Evolutionary conservation across 2,797 vertebrate species (phyloP).

Genomic region (Apodemus agrarius): DNA sequence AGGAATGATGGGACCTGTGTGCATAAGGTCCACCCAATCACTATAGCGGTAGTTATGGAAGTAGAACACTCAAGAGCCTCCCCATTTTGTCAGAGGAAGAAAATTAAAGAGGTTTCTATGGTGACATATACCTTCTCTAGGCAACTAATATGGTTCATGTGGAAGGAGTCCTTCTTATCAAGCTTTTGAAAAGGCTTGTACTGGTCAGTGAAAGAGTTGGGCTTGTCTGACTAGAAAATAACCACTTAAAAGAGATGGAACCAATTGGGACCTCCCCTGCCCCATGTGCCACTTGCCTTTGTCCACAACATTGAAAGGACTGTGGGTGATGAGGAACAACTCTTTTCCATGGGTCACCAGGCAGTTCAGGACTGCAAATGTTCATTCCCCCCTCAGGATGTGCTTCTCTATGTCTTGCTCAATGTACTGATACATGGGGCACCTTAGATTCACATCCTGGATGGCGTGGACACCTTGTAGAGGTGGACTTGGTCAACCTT

Average conservation of each 20-base stretch:
- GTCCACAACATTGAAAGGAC: constrained; percentile 86
- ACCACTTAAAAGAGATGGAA: constrained; percentile 89
- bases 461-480: constrained; percentile 89
- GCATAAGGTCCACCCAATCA: constrained; percentile 83
- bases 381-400: constrained; percentile 88
- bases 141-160: constrained; percentile 89
- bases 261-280: constrained; percentile 86
- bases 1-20: too few species aligned
- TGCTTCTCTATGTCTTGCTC: constrained; percentile 89
- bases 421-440: constrained; percentile 90
- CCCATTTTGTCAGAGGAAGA: constrained; percentile 89
- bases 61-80: constrained; percentile 89
- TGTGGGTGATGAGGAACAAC: constrained; percentile 91
- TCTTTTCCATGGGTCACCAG: constrained; percentile 89
- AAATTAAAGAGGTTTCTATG: constrained; percentile 91
- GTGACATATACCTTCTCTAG: constrained; percentile 90
- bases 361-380: constrained; percentile 87
- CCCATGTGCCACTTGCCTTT: constrained; percentile 91
- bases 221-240: constrained; percentile 89
- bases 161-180: constrained; percentile 87
- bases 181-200: constrained; percentile 88
- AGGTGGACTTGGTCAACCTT: constrained; percentile 90
- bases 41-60: constrained; percentile 90
- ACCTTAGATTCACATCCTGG: constrained; percentile 83
- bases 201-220: constrained; percentile 89